A percentile compares a stretch with the other conserved stretches of the same genome.
Conservation (phyloP, 2,797 vertebrate genomes). For the Lepus townsendii region DNA sequence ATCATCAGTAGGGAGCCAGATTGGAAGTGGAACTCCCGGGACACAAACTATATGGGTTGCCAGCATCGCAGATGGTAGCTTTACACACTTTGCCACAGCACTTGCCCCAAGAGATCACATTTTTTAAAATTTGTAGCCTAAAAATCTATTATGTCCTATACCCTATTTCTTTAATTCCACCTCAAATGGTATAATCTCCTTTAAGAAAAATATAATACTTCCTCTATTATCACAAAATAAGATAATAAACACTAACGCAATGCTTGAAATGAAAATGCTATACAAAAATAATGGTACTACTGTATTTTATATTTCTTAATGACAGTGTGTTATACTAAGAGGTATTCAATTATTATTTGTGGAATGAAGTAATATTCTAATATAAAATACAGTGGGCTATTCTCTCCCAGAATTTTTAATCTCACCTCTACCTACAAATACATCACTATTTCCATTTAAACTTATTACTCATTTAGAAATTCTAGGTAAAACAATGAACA, state of each 20-base stretch:
- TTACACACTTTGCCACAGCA: no score
- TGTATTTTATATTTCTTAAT: conserved; percentile 9
- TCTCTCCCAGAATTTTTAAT: conserved; percentile 24
- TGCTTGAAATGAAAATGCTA: not conserved
- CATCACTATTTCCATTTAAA: not conserved
- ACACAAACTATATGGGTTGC: no score
- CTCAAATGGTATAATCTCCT: not conserved
- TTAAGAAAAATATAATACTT: not conserved
- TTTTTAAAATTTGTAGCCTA: not conserved
- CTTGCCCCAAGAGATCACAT: no score
- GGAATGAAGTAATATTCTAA: conserved; percentile 36
- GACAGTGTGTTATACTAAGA: not conserved
- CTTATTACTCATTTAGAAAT: conserved; percentile 35
- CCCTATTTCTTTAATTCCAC: not conserved
- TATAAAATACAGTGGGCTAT: not conserved
- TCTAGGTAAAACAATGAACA: not conserved
- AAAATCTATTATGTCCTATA: conserved; percentile 16
- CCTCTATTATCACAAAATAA: conserved; percentile 16
- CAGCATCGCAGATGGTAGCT: no score
- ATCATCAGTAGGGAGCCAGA: no score
- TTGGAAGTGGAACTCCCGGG: no score
- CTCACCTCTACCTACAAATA: not conserved
- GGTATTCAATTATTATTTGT: conserved; percentile 18
- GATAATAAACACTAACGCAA: not conserved
- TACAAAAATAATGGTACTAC: not conserved